These are phyloP conservation scores for Leptobrachium ailaonicum DNA, from an alignment of 2,113 vertebrate genomes.

Conservation along the genomic window DNA sequence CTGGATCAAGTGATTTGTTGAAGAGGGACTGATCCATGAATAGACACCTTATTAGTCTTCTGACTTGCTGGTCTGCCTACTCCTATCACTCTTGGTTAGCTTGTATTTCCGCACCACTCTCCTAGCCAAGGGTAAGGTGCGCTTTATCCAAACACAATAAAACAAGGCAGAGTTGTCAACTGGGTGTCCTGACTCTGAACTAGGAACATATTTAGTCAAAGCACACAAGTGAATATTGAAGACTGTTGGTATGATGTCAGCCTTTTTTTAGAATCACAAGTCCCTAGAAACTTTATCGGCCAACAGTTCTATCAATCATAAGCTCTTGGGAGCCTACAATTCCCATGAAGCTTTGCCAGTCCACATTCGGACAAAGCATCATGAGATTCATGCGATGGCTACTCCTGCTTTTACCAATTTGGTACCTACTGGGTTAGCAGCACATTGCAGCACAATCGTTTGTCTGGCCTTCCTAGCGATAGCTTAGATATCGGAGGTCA, in stretches of 20 bases:
- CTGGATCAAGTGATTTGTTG: slow-evolving; percentile 40
- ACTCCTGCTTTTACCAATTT: too few species aligned
- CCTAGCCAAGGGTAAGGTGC: background rate
- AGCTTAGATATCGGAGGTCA: slow-evolving; percentile 28
- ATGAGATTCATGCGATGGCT: too few species aligned
- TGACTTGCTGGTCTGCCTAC: background rate
- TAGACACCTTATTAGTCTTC: background rate
- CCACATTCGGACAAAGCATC: too few species aligned
- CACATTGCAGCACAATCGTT: too few species aligned
- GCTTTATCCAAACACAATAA: background rate
- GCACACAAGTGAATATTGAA: background rate
- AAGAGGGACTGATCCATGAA: background rate
- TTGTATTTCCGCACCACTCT: background rate
- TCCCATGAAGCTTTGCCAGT: too few species aligned
- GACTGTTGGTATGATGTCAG: too few species aligned
- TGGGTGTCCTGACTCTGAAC: background rate
- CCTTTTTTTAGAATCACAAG: background rate
- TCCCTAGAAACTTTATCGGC: background rate
- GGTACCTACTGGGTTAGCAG: too few species aligned
- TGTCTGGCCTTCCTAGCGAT: too few species aligned
- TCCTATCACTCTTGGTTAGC: background rate
- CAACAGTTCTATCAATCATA: too few species aligned
- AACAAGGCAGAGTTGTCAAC: background rate
- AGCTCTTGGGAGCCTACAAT: too few species aligned
- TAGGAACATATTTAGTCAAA: background rate